phyloP scores from a whole-genome alignment of 2,797 vertebrate species.

The Phataginus tetradactyla region DNA sequence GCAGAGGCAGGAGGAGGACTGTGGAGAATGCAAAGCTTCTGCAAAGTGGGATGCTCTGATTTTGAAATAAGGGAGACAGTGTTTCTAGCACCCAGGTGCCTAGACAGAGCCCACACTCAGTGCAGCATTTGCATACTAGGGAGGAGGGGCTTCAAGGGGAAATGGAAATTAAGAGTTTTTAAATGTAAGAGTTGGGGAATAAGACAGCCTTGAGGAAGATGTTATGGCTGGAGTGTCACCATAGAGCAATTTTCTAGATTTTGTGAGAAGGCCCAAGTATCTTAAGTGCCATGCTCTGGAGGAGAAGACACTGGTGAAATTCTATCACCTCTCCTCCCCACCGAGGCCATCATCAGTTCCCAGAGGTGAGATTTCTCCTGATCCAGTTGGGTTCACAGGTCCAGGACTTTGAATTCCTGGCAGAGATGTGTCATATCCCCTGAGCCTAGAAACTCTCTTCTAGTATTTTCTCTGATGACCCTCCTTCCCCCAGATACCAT shows the following conservation, averaged over 20 bases:
- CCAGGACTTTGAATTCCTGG: not conserved
- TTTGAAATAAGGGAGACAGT: not conserved
- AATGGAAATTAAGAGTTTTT: not conserved
- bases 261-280: not conserved
- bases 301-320: not conserved
- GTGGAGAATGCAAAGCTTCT: not conserved
- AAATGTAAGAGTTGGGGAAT: not conserved
- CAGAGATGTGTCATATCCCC: not conserved
- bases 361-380: not conserved
- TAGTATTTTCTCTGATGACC: not conserved
- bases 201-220: not conserved
- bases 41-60: not conserved
- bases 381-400: not conserved
- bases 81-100: not conserved
- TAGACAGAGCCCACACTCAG: not conserved
- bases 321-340: not conserved
- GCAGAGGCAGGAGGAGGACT: not conserved
- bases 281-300: not conserved
- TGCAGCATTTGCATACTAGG: not conserved
- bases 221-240: not conserved
- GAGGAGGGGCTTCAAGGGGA: not conserved
- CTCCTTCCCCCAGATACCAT: not conserved
- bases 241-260: not conserved
- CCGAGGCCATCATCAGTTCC: not conserved
- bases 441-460: not conserved